These are phyloP conservation scores for Clinocottus analis DNA, from an alignment of 2,113 vertebrate genomes.

Conservation along the genomic window DNA sequence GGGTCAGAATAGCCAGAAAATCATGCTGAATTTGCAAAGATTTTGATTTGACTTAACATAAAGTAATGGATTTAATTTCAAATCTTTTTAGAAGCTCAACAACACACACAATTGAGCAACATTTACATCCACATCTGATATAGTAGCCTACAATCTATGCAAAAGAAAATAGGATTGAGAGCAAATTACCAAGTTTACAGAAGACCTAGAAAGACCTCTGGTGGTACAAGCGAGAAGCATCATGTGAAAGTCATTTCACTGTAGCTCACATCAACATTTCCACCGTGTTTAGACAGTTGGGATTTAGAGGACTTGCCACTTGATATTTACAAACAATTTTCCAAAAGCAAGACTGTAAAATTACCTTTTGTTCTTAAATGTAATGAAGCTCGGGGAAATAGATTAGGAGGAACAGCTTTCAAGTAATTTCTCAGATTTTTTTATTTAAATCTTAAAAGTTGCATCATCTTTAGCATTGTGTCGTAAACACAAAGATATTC, in stretches of 20 bases:
- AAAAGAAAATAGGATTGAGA: not conserved
- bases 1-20: too few relatives aligned
- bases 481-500: not conserved
- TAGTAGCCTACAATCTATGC: not conserved
- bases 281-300: not conserved
- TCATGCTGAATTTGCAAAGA: too few relatives aligned
- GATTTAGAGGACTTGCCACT: too few relatives aligned
- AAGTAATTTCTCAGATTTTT: not conserved
- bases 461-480: not conserved
- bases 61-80: not conserved
- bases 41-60: too few relatives aligned
- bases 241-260: not conserved
- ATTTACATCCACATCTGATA: not conserved
- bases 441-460: not conserved
- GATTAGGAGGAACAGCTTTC: not conserved
- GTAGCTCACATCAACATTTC: not conserved
- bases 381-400: not conserved
- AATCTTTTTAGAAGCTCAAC: not conserved
- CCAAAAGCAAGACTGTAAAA: not conserved
- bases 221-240: conserved; percentile 32
- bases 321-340: not conserved
- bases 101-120: not conserved
- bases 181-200: not conserved
- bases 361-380: not conserved
- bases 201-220: conserved; percentile 48